Base-by-base conservation (phyloP, 2,888 invertebrate species). In the Nomada hirtipes region DNA sequence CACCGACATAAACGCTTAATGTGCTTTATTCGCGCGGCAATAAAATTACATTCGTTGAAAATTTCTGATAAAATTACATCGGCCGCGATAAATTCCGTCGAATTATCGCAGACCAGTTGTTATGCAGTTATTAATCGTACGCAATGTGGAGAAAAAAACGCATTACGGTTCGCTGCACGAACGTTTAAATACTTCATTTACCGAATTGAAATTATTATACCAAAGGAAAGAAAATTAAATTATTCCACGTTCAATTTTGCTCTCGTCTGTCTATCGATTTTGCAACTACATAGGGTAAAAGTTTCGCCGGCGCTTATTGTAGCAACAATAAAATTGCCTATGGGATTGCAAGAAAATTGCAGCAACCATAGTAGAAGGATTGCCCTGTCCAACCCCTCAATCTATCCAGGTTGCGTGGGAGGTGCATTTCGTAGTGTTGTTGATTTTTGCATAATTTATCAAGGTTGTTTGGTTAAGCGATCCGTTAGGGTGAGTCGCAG, bases 401-500 rank as follows among this genome's bases (percentile, higher is more conserved):
- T 80, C 75, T 70, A 79, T 50, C 69, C 77, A 59, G 61, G 76
- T 83, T 72, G 83, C 83, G 83, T 85, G 79, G 81, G 86, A 86
- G 89, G 85, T 89, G 84, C 87, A 88, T 90, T 87, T 88, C 90
- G 89, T 90, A 91, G 91, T 90, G 90, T 91, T 92, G 92, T 93
- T 93, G 92, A 92, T 93, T 92, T 93, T 92, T 92, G 92, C 93
- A 92, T 92, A 93, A 93, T 93, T 93, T 92, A 93, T 93, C 91
- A 91, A 91, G 92, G 90, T 91, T 92, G 93, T 92, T 93, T 93
- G 92, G 91, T 89, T 91, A 92, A 91, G 92, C 91, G 91, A 89
- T 89, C 91, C 89, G 91, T 91, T 90, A 89, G 91, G 89, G 90
- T 88, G 87, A 89, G 87, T 86, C 83, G 89, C 82, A 85, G 88